Base-by-base conservation (phyloP, 2,113 vertebrate genomes). In the Calyptomena viridis region DNA sequence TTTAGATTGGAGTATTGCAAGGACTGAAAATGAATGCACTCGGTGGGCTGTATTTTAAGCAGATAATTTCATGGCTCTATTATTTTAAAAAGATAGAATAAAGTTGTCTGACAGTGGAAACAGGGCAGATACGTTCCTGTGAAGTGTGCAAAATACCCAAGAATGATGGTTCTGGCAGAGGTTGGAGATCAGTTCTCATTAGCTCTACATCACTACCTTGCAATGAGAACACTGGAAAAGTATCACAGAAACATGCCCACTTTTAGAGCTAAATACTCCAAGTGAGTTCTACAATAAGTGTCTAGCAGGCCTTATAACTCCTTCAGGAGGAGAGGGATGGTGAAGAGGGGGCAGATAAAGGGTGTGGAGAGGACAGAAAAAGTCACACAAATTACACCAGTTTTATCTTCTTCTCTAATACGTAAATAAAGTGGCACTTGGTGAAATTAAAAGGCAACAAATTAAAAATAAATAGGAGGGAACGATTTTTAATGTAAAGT, bases 381-480 rank as follows among this genome's bases (percentile, higher is more conserved):
- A 68, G 60, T 91, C 82, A 72, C 9, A 63, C 14, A 71, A 81
- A 73, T 56, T n/a, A 33, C 12, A 77, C 21, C 4, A 2, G 69
- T 88, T 94, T 89, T 69, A 83, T 76, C 13, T 21, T 74, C 27
- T 85, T 74, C 66, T 84, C 28, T 82, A 79, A 89, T 59, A 64
- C 11, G 82, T 53, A 93, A 92, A 75, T 90, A 37, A 89, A 84
- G 40, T 77, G 35, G 55, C 7, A 47, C 62, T 86, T 91, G 62
- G 69, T 92, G 44, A 94, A 76, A 94, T 93, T 82, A 90, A 83
- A 91, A 93, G 69, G 30, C 52, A 94, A 90, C 63, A 93, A 81
- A 96, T 94, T 90, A 93, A 92, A 93, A 95, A 94, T 91, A 93
- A 96, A 91, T 90, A 93, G 46, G 60, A 94, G 63, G 62, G 81